Evolutionary conservation across 1,140 invertebrate species (phyloP), one percentile per base, ranked within the genome.

Genomic region (Drosophila carrolli): DNA sequence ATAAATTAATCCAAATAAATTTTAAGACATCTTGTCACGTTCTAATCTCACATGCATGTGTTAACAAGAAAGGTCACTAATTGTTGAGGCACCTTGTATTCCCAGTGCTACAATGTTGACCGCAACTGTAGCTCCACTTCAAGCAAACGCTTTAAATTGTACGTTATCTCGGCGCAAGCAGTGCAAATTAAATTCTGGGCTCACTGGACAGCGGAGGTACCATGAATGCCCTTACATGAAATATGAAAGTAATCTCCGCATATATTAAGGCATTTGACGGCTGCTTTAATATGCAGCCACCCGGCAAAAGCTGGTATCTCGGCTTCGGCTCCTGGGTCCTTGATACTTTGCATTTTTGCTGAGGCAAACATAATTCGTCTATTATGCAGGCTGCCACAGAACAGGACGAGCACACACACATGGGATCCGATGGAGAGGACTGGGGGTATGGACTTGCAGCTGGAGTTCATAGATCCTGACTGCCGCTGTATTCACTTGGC

Each of bases 291-390:
- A 80, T 77, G 74, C 73, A 76, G 55, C 73, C 53, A 44, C 37
- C 40, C 48, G 43, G 41, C 50, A 53, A 53, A 53, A 53, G 50
- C 32, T 37, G 32, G 32, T 14, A 53, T 16, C 50, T 35, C 50
- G 29, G 16, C 27, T 44, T 44, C 50, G 10, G 55, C 54, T 43
- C 54, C 67, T 63, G 46, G 54, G 55, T 70, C 53, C 74, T 71
- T 78, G 75, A 86, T 85, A 63, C 81, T 75, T 82, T 71, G 70
- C 68, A 85, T 82, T 85, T 85, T 81, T 85, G 75, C 82, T 85
- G 82, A 82, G 77, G 82, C 83, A 86, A 78, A 75, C 82, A 85
- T 86, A 85, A 78, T 73, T 81, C 81, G 79, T 86, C 63, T 70
- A 78, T 81, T 85, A 75, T 85, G 78, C 56, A 65, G 58, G 60